These are phyloP conservation scores for Chaetops frenatus DNA, from an alignment of 2,113 vertebrate species.

Conservation along the genomic window DNA sequence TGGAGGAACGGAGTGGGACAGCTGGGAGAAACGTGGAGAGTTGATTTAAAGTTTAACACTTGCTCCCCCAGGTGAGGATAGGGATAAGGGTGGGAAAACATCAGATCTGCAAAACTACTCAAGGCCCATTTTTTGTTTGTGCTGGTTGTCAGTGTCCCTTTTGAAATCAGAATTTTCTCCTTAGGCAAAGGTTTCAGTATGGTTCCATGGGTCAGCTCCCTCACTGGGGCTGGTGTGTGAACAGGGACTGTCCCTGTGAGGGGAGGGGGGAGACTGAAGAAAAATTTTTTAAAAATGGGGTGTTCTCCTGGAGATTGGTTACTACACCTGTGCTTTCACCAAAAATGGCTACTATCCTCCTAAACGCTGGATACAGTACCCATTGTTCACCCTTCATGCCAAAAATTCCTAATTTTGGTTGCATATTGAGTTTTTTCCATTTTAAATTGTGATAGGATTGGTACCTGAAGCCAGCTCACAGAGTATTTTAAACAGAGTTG, in stretches of 20 bases:
- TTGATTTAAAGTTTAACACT: neutral
- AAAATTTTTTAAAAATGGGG: neutral
- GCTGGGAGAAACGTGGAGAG: rapidly evolving
- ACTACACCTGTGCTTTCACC: neutral
- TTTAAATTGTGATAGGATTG: rapidly evolving
- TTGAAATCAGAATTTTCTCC: neutral
- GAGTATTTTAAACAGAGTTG: neutral
- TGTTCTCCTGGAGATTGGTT: neutral
- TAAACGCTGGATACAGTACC: neutral
- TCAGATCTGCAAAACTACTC: neutral
- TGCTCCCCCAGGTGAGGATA: neutral
- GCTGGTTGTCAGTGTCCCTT: neutral
- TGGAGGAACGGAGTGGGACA: neutral
- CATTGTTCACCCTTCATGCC: neutral
- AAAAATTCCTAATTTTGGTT: neutral
- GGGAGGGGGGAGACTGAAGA: neutral
- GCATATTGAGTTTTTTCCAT: neutral
- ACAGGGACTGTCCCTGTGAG: neutral
- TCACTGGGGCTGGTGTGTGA: neutral
- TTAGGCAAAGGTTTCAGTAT: neutral
- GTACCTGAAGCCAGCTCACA: neutral
- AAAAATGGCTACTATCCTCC: neutral
- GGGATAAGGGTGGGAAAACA: neutral
- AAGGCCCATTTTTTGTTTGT: neutral
- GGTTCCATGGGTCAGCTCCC: neutral